Evolutionary conservation across 37 sponge, comb jelly and placozoan species (phyloP).

Genomic region (Tethya wilhelma): DNA sequence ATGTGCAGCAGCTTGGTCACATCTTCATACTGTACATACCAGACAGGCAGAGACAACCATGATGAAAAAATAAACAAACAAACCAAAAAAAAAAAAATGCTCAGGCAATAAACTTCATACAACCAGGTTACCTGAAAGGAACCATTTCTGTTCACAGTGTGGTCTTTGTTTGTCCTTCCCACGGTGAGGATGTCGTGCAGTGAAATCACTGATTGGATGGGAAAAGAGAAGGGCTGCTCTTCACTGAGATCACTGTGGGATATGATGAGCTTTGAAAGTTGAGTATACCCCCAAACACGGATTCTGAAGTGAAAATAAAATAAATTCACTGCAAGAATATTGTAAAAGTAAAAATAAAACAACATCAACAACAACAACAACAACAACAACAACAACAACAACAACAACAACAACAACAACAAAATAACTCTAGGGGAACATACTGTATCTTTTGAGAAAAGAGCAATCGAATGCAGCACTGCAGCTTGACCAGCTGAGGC

Average conservation of each 20-base stretch:
- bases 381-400: neutral
- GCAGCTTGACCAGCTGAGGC: neutral
- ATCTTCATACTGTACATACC: constrained; percentile 42
- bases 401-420: neutral
- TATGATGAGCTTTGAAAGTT: constrained; percentile 11
- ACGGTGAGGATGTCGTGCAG: constrained; percentile 38
- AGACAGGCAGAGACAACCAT: no score
- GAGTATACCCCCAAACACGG: constrained; percentile 22
- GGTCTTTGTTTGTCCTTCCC: neutral
- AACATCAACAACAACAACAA: neutral
- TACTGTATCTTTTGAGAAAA: neutral
- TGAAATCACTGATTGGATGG: neutral
- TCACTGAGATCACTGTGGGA: neutral
- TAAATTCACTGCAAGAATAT: neutral
- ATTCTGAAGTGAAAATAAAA: neutral
- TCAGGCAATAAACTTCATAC: no score
- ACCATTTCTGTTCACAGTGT: neutral
- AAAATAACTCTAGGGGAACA: neutral
- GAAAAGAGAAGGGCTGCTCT: no score
- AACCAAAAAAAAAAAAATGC: no score
- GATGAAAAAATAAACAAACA: neutral
- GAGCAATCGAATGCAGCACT: neutral
- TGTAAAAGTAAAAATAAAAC: neutral
- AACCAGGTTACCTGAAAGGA: constrained; percentile 15
- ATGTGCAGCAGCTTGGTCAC: constrained; percentile 58